Base-by-base conservation (phyloP, 2,113 vertebrate species). In the Crotophaga sulcirostris region DNA sequence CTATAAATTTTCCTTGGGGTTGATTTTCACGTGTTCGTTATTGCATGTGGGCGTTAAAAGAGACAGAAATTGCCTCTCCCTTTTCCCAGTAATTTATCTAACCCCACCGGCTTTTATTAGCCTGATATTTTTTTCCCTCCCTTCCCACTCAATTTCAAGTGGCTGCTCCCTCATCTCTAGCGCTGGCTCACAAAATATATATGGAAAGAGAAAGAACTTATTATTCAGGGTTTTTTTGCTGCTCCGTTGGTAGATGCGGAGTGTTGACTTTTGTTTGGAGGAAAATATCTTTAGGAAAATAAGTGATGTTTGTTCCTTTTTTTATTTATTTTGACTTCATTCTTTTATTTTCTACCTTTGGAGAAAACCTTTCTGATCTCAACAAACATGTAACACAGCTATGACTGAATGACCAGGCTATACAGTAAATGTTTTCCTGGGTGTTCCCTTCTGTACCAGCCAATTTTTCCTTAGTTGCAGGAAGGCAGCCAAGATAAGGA, bases 401-500 rank as follows among this genome's bases (percentile, higher is more conserved):
- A 14, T 0, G 1, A 81, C 19, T 73, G 87, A 96, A 95, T 87
- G 91, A 78, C 90, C 94, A 58, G 58, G 70, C 85, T 72, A 69
- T 89, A 70, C 31, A 36, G 55, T n/a, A 60, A 73, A 84, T 83
- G 92, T 91, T 97, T 97, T 97, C 97, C 96, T 97, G 95, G 95
- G 96, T 96, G 96, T 97, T 95, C 93, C 87, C 73, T 18, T 49
- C 87, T 90, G 81, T 68, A 92, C 96, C 97, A 97, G 95, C 95
- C 96, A 96, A 96, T 58, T 94, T 83, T 96, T 96, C 93, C 91
- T 82, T 25, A 26, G 36, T 44, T 95, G 91, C 95, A 96, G 95
- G 97, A 97, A 97, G 52, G 89, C 92, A 93, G 94, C 97, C 94
- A 96, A 97, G 97, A 97, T 97, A 98, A 97, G 97, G 90, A 91